Conservation (phyloP, 2,113 vertebrate species). For the Corythoichthys intestinalis region DNA sequence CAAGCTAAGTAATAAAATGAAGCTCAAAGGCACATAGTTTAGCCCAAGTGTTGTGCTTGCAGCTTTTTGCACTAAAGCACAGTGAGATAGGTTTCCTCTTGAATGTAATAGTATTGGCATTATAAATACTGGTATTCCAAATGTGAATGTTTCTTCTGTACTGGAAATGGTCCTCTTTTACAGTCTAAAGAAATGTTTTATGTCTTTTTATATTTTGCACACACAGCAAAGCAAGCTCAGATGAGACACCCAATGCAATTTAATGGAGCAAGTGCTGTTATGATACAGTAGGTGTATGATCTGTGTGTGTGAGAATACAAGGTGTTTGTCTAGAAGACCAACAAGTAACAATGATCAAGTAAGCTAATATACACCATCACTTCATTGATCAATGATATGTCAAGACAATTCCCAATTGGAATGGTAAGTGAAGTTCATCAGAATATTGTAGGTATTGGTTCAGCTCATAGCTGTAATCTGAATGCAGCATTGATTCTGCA, state of each 20-base stretch:
- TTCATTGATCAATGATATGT: slow-evolving; percentile 9
- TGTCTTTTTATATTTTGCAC: neutral
- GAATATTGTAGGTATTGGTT: slow-evolving; percentile 46
- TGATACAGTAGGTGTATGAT: neutral
- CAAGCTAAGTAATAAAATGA: slow-evolving; percentile 8
- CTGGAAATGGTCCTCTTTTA: too few species aligned
- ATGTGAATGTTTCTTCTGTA: neutral
- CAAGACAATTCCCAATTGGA: slow-evolving; percentile 23
- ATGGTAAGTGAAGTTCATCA: slow-evolving; percentile 41
- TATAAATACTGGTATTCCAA: neutral
- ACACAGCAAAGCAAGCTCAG: neutral
- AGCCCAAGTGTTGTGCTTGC: neutral
- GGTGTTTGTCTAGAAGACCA: neutral
- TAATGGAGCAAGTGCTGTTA: too few species aligned
- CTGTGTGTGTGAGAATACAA: neutral
- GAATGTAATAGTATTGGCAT: neutral
- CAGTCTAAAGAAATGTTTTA: too few species aligned
- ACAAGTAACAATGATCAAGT: neutral
- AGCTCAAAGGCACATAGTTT: slow-evolving; percentile 6
- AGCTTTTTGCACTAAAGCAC: neutral
- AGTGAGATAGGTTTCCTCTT: neutral
- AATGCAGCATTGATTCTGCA: slow-evolving; percentile 49
- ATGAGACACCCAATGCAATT: neutral
- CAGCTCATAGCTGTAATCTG: slow-evolving; percentile 37
- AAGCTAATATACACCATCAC: neutral